Evolutionary conservation across 2,113 vertebrate genomes (phyloP).

Genomic region (Elgaria multicarinata): DNA sequence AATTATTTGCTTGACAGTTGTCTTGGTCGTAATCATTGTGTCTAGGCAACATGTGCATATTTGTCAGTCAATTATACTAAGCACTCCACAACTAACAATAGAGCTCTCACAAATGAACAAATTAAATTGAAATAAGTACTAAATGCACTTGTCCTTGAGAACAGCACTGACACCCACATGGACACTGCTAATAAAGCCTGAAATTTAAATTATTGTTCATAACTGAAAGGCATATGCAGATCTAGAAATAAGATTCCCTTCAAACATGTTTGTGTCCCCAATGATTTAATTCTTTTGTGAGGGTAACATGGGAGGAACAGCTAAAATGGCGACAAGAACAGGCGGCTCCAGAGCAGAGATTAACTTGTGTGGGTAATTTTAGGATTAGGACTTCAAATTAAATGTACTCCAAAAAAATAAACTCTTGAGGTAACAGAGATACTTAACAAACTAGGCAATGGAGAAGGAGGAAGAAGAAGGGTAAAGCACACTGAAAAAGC

Average conservation of each 20-base stretch:
- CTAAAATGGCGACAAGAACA: neutral
- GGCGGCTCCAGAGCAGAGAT: neutral
- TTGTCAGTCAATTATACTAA: conserved; percentile 19
- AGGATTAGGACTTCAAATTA: neutral
- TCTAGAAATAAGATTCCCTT: accelerated
- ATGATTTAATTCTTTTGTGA: neutral
- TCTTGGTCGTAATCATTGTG: accelerated
- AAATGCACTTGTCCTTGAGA: conserved; percentile 3
- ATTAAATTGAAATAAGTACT: neutral
- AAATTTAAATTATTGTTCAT: neutral
- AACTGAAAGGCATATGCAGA: neutral
- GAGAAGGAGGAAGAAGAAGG: neutral
- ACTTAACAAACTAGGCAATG: neutral
- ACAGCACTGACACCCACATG: neutral
- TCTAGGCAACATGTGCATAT: neutral
- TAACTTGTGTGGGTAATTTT: neutral
- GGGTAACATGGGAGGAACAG: neutral
- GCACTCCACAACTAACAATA: neutral
- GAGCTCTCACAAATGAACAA: neutral
- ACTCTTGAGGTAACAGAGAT: neutral
- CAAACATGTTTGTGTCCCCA: neutral
- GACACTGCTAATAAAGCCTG: neutral
- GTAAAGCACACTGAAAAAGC: neutral
- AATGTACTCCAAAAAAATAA: neutral
- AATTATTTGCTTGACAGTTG: neutral